Evolutionary conservation across 2,888 invertebrate genomes (phyloP).

Genomic region (Drosophila nr. perissopoda): DNA sequence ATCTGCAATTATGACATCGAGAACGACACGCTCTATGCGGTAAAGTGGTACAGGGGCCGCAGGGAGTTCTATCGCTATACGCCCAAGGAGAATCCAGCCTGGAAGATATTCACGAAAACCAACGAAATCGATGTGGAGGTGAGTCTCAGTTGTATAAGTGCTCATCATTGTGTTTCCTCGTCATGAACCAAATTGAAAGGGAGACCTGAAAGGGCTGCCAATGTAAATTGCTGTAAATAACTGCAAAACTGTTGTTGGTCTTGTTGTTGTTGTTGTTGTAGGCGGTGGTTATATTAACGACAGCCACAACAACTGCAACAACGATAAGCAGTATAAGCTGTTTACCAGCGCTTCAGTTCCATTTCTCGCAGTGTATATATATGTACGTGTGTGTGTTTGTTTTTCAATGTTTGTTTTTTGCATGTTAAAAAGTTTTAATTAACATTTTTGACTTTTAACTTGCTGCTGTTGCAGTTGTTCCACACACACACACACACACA

Average conservation of each 20-base stretch:
- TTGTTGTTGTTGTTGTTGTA: slow-evolving; percentile 9
- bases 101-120: slow-evolving; percentile 89
- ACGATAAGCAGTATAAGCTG: slow-evolving; percentile 43
- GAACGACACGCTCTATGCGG: slow-evolving; percentile 92
- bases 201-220: slow-evolving; percentile 53
- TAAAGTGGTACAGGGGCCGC: slow-evolving; percentile 94
- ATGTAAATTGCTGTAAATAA: slow-evolving; percentile 65
- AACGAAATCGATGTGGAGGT: slow-evolving; percentile 92
- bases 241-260: slow-evolving; percentile 21
- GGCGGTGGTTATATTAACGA: slow-evolving; percentile 47
- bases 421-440: slow-evolving; percentile 79
- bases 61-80: slow-evolving; percentile 94
- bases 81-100: slow-evolving; percentile 90
- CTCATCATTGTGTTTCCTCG: slow-evolving; percentile 26
- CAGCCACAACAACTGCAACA: slow-evolving; percentile 37
- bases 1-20: slow-evolving; percentile 92
- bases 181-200: slow-evolving; percentile 43
- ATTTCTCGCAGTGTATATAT: slow-evolving; percentile 6
- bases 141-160: slow-evolving; percentile 78
- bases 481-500: slow-evolving; percentile 10
- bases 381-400: slow-evolving; percentile 21
- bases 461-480: slow-evolving; percentile 44
- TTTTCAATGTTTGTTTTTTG: slow-evolving; percentile 67
- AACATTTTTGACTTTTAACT: slow-evolving; percentile 78
- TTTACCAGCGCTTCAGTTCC: slow-evolving; percentile 30